phyloP scores from a whole-genome alignment of 2,797 vertebrate genomes.

The Austrolebias charrua region DNA sequence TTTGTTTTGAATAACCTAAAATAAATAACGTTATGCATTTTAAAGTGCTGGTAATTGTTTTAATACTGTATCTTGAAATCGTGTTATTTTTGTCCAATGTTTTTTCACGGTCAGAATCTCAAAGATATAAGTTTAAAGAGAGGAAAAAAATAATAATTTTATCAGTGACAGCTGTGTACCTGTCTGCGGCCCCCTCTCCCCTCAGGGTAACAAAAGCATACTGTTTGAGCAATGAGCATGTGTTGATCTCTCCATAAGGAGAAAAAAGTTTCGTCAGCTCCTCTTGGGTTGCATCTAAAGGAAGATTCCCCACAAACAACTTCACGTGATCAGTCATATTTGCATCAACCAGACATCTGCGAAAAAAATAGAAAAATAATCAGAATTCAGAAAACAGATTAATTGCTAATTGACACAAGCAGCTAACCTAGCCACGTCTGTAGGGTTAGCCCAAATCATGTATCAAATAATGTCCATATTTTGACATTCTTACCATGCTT shows the following conservation, averaged over 20 bases:
- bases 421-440: background rate
- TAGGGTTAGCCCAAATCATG: background rate
- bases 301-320: conserved; percentile 94
- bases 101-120: no score
- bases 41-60: no score
- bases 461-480: background rate
- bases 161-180: conserved; percentile 40
- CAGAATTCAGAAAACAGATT: background rate
- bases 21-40: no score
- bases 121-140: no score
- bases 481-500: no score
- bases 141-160: no score
- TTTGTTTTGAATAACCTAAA: no score
- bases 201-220: conserved; percentile 95
- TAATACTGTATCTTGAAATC: no score
- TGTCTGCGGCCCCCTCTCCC: conserved; percentile 86
- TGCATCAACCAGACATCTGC: conserved; percentile 71
- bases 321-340: conserved; percentile 85
- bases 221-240: conserved; percentile 91
- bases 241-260: conserved; percentile 86
- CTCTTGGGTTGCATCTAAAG: conserved; percentile 89
- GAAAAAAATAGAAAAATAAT: conserved; percentile 19
- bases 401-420: background rate
- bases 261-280: conserved; percentile 88
- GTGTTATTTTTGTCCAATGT: no score